Percentiles rank a stretch among this genome's conserved stretches.
phyloP scores from a whole-genome alignment of 2,888 invertebrate genomes.

The Flexamia atlantica region DNA sequence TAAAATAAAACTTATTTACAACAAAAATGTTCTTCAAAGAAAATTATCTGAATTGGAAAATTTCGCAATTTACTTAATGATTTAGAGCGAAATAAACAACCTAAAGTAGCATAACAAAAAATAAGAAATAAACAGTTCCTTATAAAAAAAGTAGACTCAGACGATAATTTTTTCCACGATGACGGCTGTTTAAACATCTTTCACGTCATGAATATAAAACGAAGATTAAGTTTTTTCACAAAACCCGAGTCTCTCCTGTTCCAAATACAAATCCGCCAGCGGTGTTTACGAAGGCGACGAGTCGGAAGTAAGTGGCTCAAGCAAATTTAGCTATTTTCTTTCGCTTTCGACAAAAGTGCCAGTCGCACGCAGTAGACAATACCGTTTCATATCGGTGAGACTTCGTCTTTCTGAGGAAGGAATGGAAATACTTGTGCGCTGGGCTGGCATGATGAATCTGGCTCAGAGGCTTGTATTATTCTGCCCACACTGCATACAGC shows the following conservation, averaged over 20 bases:
- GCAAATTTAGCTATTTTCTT: constrained; percentile 29
- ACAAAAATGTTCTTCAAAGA: too few species aligned
- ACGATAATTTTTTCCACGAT: too few species aligned
- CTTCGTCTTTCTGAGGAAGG: background rate
- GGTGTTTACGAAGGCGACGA: constrained; percentile 30
- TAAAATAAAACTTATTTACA: too few species aligned
- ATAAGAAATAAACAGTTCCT: too few species aligned
- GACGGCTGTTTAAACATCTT: too few species aligned
- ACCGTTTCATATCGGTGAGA: background rate
- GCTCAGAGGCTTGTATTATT: constrained; percentile 27
- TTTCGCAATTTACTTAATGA: too few species aligned
- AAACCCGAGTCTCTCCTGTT: background rate
- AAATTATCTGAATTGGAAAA: too few species aligned
- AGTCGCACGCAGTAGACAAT: constrained; percentile 1
- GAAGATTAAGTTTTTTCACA: constrained; percentile 4
- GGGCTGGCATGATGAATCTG: constrained; percentile 4
- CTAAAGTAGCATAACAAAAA: too few species aligned
- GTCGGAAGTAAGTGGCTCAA: constrained; percentile 25
- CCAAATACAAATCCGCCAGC: constrained; percentile 12
- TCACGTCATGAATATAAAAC: constrained; percentile 1
- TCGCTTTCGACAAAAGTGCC: constrained; percentile 11
- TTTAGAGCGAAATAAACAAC: too few species aligned
- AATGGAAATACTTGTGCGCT: constrained; percentile 35
- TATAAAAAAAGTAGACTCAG: too few species aligned
- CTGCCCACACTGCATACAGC: constrained; percentile 8